Base-by-base conservation (phyloP, 2,888 invertebrate species). In the Galeopsomyia nigrocyanea region DNA sequence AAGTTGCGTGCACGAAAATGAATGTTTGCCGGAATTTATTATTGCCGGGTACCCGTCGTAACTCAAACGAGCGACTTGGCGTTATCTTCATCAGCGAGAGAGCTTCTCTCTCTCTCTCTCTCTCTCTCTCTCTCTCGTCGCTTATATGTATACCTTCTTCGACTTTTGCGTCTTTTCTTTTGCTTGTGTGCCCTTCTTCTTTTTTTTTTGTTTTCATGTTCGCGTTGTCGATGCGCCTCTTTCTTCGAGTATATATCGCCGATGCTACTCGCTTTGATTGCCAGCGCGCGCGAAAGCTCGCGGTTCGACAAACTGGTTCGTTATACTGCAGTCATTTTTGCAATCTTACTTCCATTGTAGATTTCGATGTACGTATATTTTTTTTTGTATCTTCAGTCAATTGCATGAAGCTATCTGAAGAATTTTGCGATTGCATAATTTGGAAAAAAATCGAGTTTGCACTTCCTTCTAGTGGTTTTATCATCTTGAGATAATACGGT, bases 1-100 rank as follows among this genome's bases (percentile, higher is more conserved):
- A 86, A 85, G 82, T 86, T 84, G 85, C 84, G 83, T 84, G 82
- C 83, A 85, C 85, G 85, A 86, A 86, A 86, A 86, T 85, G 83
- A 86, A 86, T 86, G 86, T 84, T 85, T 82, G 82, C 81, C 79
- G 82, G 84, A 86, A 86, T 86, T 85, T 86, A 86, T 86, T 86
- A 86, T 85, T 82, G 84, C 82, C 81, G 78, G 81, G 79, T 77
- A 81, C 79, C 79, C 79, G 79, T 80, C 86, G 86, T 86, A 84
- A 86, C 83, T 86, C 86, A 86, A 85, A 84, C 62, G 69, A 80
- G 78, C 50, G 79, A 78, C 26, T 78, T 84, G 86, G 85, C 86
- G 84, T 86, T 86, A 86, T 86, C 86, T 86, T 86, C 85, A 86
- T 86, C 86, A 83, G 82, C 80, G 47, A 39, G 50, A 58, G 22